Base-by-base conservation (phyloP, 2,888 invertebrate genomes). In the Ashinkailepas kermadecensis region DNA sequence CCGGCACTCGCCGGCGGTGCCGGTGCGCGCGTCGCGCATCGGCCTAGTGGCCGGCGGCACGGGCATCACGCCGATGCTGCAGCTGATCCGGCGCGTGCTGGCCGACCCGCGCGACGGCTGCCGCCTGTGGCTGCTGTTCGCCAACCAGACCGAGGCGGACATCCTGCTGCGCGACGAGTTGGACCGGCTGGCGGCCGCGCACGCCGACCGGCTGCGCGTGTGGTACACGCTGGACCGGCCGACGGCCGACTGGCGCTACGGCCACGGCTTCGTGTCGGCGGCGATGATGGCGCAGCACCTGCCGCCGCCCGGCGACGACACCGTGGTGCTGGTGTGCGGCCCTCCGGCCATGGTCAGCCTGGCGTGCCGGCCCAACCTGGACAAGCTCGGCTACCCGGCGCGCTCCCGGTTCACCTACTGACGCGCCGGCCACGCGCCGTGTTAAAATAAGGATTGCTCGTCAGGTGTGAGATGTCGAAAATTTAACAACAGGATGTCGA, bases 21-120 rank as follows among this genome's bases (percentile, higher is more conserved):
- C 90, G 81, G 89, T 93, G 80, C 87, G 88, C 4, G 93, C 91
- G 18, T 93, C 91, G 86, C 93, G 93, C 87, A 90, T 97, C 6
- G 93, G 95, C 84, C 95, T 99, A 96, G 95, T 99, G 88, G 97
- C 99, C 85, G 97, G 95, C 86, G 95, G 95, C 59, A 93, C 94
- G 86, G 98, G 99, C 85, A 97, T 99, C 84, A 96, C 99, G 57
- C 99, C 99, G 82, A 98, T 99, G 97, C 89, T 97, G 82, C 99
- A 99, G 88, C 89, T 99, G 82, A 90, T 98, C 23, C 91, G 95
- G 70, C 95, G 96, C 85, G 94, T 97, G 83, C 91, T 95, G 82
- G 94, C 93, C 86, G 91, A 54, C 54, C 90, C 90, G 58, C 89
- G 90, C 82, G 97, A 98, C 87, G 89, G 90, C 80, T 96, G 96